Percentiles rank a stretch among this genome's conserved stretches.
Evolutionary conservation across 2,797 vertebrate species (phyloP).

Genomic region (Hippopotamyrus pictus): DNA sequence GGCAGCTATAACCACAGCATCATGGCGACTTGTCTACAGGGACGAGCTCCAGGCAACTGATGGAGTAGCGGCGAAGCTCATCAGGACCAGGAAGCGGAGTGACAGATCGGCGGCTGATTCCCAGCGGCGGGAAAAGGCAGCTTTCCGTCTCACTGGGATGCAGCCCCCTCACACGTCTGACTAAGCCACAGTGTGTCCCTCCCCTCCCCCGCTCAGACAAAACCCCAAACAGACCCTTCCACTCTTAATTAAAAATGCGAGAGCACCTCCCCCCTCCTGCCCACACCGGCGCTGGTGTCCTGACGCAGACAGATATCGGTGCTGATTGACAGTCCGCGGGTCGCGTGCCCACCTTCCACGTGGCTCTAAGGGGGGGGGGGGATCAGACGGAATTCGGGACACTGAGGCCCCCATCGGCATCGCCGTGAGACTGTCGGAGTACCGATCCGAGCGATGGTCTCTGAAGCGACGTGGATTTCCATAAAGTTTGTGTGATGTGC

Average conservation of each 20-base stretch:
- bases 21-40: slow-evolving; percentile 90
- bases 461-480: slow-evolving; percentile 49
- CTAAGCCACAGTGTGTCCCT: slow-evolving; percentile 33
- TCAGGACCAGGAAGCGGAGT: slow-evolving; percentile 83
- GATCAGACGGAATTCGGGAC: slow-evolving; percentile 58
- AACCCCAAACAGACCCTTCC: slow-evolving; percentile 39
- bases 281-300: slow-evolving; percentile 62
- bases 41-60: slow-evolving; percentile 86
- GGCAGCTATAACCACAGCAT: slow-evolving; percentile 84
- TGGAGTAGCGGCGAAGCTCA: slow-evolving; percentile 84
- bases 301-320: slow-evolving; percentile 69
- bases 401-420: slow-evolving; percentile 58
- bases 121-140: slow-evolving; percentile 93
- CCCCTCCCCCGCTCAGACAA: slow-evolving; percentile 1
- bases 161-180: slow-evolving; percentile 52
- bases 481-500: slow-evolving; percentile 46
- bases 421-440: slow-evolving; percentile 70
- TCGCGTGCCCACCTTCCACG: slow-evolving; percentile 68
- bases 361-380: slow-evolving; percentile 36
- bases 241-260: slow-evolving; percentile 66
- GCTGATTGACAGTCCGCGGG: slow-evolving; percentile 72
- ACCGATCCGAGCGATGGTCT: slow-evolving; percentile 44
- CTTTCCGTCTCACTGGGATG: slow-evolving; percentile 80
- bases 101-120: slow-evolving; percentile 92
- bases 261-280: slow-evolving; percentile 51